phyloP scores from a whole-genome alignment of 1,140 invertebrate genomes.

The Piezodorus guildinii region DNA sequence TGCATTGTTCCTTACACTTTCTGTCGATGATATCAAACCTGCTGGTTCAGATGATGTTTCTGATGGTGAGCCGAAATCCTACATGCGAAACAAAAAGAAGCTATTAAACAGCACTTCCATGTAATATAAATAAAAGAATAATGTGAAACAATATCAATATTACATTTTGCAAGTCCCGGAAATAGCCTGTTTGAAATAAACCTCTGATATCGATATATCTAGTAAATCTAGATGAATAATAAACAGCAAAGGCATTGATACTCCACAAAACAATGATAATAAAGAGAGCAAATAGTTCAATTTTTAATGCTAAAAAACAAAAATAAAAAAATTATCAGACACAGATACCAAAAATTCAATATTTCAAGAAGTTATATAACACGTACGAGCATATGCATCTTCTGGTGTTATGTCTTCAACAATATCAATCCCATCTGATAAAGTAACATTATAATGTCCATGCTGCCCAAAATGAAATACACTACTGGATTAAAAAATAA shows the following conservation, averaged over 20 bases:
- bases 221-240: not conserved
- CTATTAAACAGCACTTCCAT: not conserved
- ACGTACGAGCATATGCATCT: constrained; percentile 6
- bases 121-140: not conserved
- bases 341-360: no score
- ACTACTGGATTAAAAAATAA: not conserved
- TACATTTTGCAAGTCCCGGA: constrained; percentile 6
- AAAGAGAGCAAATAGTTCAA: not conserved
- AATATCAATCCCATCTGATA: not conserved
- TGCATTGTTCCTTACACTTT: constrained; percentile 12
- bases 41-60: not conserved
- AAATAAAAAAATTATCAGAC: not conserved
- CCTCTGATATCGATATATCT: not conserved
- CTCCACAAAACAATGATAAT: not conserved
- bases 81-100: not conserved
- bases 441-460: constrained; percentile 4
- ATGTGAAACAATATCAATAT: not conserved
- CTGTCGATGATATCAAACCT: constrained; percentile 7
- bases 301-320: constrained; percentile 6
- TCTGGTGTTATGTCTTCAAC: not conserved
- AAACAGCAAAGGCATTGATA: not conserved
- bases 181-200: not conserved
- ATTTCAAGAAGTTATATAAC: not conserved
- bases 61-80: constrained; percentile 19
- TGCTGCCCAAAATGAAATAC: constrained; percentile 1